These are phyloP conservation scores for Hymenochirus boettgeri DNA, from an alignment of 2,113 vertebrate genomes.

Conservation along the genomic window DNA sequence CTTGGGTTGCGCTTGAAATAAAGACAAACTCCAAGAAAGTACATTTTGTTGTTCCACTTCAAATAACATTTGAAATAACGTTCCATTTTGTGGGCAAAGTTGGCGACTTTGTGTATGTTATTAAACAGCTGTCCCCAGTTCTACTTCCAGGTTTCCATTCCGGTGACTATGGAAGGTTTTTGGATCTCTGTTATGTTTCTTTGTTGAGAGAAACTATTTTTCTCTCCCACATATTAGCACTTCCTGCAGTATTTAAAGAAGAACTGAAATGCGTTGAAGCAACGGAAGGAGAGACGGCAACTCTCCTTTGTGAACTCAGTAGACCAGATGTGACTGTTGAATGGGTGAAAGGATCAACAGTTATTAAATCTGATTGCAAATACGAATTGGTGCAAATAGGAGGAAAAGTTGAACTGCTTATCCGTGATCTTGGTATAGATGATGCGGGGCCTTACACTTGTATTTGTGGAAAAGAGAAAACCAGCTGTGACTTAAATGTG, in stretches of 20 bases:
- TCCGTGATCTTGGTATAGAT: slow-evolving; percentile 58
- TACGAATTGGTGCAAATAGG: slow-evolving; percentile 62
- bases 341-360: slow-evolving; percentile 62
- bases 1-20: no score
- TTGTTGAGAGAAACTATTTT: neutral
- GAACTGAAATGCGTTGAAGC: slow-evolving; percentile 55
- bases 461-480: slow-evolving; percentile 69
- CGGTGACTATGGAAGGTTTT: no score
- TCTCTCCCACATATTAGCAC: slow-evolving; percentile 48
- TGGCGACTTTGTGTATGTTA: no score
- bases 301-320: slow-evolving; percentile 72
- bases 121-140: no score
- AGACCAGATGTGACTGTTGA: slow-evolving; percentile 59
- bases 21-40: no score
- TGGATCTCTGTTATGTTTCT: no score
- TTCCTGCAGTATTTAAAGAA: slow-evolving; percentile 60
- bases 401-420: slow-evolving; percentile 58
- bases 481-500: slow-evolving; percentile 67
- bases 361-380: slow-evolving; percentile 52
- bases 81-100: no score
- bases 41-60: no score
- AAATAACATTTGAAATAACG: no score
- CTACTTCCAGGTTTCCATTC: no score
- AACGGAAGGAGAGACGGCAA: slow-evolving; percentile 56
- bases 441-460: slow-evolving; percentile 78